Evolutionary conservation across 2,888 invertebrate species (phyloP).

Genomic region (Gryllus longicercus): DNA sequence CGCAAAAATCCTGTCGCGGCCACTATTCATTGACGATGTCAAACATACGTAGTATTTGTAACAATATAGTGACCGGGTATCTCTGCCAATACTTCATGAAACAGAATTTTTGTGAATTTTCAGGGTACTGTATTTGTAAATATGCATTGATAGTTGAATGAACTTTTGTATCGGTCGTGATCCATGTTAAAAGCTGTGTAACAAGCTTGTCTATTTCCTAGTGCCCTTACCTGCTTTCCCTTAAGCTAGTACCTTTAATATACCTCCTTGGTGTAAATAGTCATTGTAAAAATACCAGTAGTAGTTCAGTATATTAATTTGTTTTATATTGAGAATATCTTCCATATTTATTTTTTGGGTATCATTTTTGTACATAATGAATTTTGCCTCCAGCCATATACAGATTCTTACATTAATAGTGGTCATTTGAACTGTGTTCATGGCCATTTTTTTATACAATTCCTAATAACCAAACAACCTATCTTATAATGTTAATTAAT

Average conservation of each 20-base stretch:
- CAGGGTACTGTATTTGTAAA: slow-evolving; percentile 40
- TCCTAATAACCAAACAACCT: slow-evolving; percentile 35
- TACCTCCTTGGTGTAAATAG: slow-evolving; percentile 41
- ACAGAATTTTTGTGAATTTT: slow-evolving; percentile 38
- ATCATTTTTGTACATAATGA: slow-evolving; percentile 40
- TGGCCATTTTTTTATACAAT: slow-evolving; percentile 36
- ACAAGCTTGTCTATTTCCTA: slow-evolving; percentile 28
- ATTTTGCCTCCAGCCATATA: slow-evolving; percentile 35
- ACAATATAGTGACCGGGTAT: slow-evolving; percentile 34
- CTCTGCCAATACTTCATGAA: slow-evolving; percentile 38
- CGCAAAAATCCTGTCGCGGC: slow-evolving; percentile 33
- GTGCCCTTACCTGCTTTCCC: slow-evolving; percentile 32
- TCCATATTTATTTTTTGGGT: slow-evolving; percentile 40
- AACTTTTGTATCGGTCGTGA: slow-evolving; percentile 36
- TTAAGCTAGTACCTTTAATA: slow-evolving; percentile 31
- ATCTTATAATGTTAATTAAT: slow-evolving; percentile 34
- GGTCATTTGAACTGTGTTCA: neutral
- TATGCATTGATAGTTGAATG: slow-evolving; percentile 38
- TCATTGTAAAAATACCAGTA: slow-evolving; percentile 41
- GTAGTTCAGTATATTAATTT: slow-evolving; percentile 39
- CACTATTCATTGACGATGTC: slow-evolving; percentile 28
- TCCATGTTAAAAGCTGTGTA: slow-evolving; percentile 25
- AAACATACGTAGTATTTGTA: slow-evolving; percentile 33
- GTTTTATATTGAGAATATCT: slow-evolving; percentile 38
- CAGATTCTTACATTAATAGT: slow-evolving; percentile 31